Percentiles rank a stretch among this genome's conserved stretches.
Conservation (phyloP, 1,140 invertebrate species). For the Drosophila arizonae region DNA sequence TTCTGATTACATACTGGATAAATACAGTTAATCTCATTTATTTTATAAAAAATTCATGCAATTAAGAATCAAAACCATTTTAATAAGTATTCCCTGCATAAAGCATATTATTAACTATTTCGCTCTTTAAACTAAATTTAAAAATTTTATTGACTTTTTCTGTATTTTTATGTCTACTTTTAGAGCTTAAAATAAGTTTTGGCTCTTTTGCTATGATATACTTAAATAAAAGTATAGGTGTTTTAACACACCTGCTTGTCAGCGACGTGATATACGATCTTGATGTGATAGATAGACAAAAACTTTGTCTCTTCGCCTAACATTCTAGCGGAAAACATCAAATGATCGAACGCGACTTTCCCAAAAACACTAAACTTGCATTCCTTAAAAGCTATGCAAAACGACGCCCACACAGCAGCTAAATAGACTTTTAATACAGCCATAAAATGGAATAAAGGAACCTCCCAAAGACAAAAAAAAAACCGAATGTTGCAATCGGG, state of each 20-base stretch:
- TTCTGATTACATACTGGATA: too few relatives aligned
- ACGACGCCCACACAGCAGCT: slow-evolving; percentile 50
- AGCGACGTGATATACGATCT: slow-evolving; percentile 8
- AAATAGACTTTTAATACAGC: slow-evolving; percentile 8
- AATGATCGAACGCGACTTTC: slow-evolving; percentile 8
- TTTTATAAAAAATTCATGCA: too few relatives aligned
- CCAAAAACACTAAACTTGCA: slow-evolving; percentile 18
- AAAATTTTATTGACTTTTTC: not conserved
- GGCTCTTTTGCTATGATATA: too few relatives aligned
- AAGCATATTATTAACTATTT: too few relatives aligned
- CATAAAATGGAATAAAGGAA: slow-evolving; percentile 21
- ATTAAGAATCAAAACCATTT: too few relatives aligned
- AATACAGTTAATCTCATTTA: too few relatives aligned
- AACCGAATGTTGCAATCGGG: too few relatives aligned
- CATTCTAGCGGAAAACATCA: slow-evolving; percentile 33
- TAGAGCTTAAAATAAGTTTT: too few relatives aligned
- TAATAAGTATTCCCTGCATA: too few relatives aligned
- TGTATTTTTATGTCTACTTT: too few relatives aligned
- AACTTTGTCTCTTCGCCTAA: not conserved
- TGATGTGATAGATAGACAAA: slow-evolving; percentile 13
- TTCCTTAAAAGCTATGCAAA: slow-evolving; percentile 47
- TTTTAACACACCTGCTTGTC: not conserved
- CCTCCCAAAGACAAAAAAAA: not conserved
- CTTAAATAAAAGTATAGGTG: not conserved
- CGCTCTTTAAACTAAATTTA: not conserved